Percentiles rank a stretch among this genome's conserved stretches.
These are phyloP conservation scores for Nasua narica DNA, from an alignment of 2,797 vertebrate genomes.

Conservation along the genomic window DNA sequence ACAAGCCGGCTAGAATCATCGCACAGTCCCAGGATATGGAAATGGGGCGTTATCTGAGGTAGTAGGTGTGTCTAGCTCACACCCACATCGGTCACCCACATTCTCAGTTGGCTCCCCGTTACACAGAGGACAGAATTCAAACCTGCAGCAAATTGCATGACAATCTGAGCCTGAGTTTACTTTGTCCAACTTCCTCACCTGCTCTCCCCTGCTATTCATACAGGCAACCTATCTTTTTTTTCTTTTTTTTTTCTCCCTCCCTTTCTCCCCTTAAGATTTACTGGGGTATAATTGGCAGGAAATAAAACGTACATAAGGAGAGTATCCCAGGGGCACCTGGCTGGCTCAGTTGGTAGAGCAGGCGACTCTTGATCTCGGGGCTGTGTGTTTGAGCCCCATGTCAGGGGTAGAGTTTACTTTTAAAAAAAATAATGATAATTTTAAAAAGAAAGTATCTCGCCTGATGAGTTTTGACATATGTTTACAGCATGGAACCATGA, in stretches of 20 bases:
- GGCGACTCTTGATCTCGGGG: neutral
- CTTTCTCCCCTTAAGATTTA: neutral
- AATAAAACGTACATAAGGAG: neutral
- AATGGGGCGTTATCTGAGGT: neutral
- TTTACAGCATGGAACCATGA: neutral
- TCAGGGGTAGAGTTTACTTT: neutral
- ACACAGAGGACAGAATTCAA: neutral
- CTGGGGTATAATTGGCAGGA: neutral
- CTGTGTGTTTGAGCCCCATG: neutral
- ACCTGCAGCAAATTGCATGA: neutral
- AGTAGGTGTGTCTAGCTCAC: neutral
- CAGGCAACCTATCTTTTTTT: neutral
- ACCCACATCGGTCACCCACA: neutral
- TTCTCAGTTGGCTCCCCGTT: neutral
- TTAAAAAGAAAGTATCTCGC: neutral
- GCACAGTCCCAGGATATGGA: neutral
- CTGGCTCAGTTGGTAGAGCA: neutral
- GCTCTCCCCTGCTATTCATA: neutral
- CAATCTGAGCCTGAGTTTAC: neutral
- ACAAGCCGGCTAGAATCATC: neutral
- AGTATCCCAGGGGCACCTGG: neutral
- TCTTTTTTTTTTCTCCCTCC: neutral
- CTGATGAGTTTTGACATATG: neutral
- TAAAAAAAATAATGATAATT: neutral
- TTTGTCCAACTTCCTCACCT: neutral